phyloP scores from a whole-genome alignment of 30 jellyfish, hydroid and myxozoan species.

The Sanderia malayensis region DNA sequence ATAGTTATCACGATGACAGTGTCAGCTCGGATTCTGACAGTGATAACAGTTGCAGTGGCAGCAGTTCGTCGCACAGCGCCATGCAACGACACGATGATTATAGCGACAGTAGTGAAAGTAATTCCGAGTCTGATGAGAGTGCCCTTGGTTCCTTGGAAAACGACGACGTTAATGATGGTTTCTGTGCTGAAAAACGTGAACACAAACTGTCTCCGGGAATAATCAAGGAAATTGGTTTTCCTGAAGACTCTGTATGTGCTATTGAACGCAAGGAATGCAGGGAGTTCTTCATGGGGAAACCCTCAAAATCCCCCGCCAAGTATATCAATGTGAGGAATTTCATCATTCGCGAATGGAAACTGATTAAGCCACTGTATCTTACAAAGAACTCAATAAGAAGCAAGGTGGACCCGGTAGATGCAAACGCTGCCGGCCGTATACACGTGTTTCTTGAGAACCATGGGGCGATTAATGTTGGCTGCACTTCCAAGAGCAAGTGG shows the following conservation, averaged over 20 bases:
- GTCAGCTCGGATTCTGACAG: conserved; percentile 40
- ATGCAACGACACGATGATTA: conserved; percentile 33
- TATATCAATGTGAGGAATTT: conserved; percentile 40
- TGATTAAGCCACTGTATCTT: conserved; percentile 43
- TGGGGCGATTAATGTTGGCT: conserved; percentile 63
- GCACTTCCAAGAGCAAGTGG: conserved; percentile 56
- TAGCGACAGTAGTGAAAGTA: conserved; percentile 30
- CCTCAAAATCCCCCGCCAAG: conserved; percentile 49
- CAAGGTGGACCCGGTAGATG: conserved; percentile 56
- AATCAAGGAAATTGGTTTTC: conserved; percentile 37
- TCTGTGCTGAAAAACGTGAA: background rate
- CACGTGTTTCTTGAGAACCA: conserved; percentile 44
- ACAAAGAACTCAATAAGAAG: conserved; percentile 47
- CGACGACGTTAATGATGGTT: background rate
- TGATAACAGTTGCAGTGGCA: conserved; percentile 47
- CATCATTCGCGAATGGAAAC: conserved; percentile 43
- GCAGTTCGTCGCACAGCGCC: conserved; percentile 23
- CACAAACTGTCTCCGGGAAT: conserved; percentile 9
- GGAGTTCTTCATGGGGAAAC: conserved; percentile 68
- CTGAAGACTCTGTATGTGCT: conserved; percentile 30
- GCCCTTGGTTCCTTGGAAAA: background rate
- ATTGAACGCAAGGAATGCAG: conserved; percentile 49
- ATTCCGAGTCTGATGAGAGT: conserved; percentile 30
- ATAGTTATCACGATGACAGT: conserved; percentile 30
- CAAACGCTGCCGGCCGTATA: conserved; percentile 60